Conservation (phyloP, 30 jellyfish, hydroid and myxozoan species). For the Mastigias papua region DNA sequence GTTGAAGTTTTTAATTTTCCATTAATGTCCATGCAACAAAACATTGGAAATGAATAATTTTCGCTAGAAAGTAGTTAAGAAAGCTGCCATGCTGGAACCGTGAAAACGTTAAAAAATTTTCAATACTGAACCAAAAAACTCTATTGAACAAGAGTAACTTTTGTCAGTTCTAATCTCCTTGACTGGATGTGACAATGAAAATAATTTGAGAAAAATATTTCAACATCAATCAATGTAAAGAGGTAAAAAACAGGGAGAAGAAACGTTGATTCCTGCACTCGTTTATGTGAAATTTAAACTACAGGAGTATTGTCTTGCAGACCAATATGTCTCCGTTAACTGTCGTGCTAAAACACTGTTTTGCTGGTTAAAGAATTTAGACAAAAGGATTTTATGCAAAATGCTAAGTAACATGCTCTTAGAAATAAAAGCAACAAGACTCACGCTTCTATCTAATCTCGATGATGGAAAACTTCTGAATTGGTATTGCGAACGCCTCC, state of each 20-base stretch:
- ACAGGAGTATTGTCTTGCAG: neutral
- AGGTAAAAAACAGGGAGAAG: neutral
- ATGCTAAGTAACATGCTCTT: neutral
- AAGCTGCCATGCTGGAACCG: neutral
- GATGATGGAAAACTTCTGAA: neutral
- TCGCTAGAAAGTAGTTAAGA: neutral
- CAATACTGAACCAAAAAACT: neutral
- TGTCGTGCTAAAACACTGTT: neutral
- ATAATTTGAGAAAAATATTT: neutral
- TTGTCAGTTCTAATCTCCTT: neutral
- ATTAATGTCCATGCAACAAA: neutral
- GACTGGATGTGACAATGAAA: neutral
- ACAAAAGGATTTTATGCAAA: neutral
- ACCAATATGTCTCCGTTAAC: neutral
- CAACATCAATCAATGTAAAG: neutral
- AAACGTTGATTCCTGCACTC: neutral
- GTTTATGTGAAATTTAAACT: neutral
- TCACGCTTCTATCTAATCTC: neutral
- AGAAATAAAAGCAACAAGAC: neutral
- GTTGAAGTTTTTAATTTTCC: neutral
- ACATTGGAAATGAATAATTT: neutral
- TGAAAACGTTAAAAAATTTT: neutral
- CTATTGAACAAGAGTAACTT: neutral
- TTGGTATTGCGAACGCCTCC: too few species aligned
- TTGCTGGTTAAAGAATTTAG: neutral